phyloP scores from a whole-genome alignment of 53 echinoderm and acorn worm species.

The Luidia sarsii region DNA sequence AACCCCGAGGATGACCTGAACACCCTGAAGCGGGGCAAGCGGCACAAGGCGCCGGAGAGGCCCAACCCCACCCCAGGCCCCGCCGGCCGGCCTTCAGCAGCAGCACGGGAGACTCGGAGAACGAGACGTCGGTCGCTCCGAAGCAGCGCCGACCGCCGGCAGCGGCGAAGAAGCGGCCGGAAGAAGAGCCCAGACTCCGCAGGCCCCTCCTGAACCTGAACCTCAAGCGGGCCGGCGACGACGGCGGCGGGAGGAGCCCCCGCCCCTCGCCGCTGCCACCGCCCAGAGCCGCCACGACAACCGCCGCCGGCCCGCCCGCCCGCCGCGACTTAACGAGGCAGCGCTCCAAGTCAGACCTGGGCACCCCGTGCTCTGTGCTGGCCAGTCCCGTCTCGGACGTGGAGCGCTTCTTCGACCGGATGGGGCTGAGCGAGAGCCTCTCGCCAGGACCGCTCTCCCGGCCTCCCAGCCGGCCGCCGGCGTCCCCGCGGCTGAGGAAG shows the following conservation, averaged over 20 bases:
- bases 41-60: neutral
- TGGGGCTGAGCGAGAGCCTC: constrained; percentile 84
- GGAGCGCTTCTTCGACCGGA: constrained; percentile 89
- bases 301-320: constrained; percentile 4
- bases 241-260: neutral
- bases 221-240: neutral
- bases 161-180: neutral
- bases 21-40: constrained; percentile 32
- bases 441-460: constrained; percentile 52
- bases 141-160: neutral
- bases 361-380: constrained; percentile 23
- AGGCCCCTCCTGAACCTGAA: constrained; percentile 8
- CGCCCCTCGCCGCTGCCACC: neutral
- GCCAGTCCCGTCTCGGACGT: constrained; percentile 62
- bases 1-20: constrained; percentile 49
- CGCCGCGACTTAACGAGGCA: constrained; percentile 8
- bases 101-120: neutral
- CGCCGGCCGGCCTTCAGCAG: neutral
- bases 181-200: neutral
- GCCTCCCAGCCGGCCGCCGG: neutral
- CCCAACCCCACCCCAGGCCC: neutral
- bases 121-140: neutral
- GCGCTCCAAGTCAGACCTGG: constrained; percentile 68
- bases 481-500: constrained; percentile 9
- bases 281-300: too few relatives aligned